Base-by-base conservation (phyloP, 2,888 invertebrate species). In the Idaea straminata region DNA sequence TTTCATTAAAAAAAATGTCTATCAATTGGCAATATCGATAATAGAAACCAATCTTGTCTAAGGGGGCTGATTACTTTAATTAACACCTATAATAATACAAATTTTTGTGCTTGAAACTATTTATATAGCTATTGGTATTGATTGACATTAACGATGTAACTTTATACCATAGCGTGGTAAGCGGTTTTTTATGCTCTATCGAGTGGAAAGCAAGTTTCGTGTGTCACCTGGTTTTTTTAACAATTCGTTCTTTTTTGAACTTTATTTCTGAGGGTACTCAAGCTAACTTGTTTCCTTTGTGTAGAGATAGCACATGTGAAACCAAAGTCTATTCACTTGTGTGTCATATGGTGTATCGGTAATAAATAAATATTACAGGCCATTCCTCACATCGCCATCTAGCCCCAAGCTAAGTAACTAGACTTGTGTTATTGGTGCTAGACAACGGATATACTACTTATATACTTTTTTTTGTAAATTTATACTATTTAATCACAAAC, bases 111-210 rank as follows among this genome's bases (percentile, higher is more conserved):
- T 36, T 47, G n/a, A 47, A 47, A 36, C 35, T 59, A 71, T 73
- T 75, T 68, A 74, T 73, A 71, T 67, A 72, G 66, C 62, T 74
- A 71, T 69, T 77, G 71, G 78, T 74, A 76, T 75, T 69, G 67
- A 76, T 75, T 69, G 67, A 72, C 67, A 77, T 77, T 77, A 75
- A 57, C 73, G 76, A 74, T 72, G 89, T 85, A 90, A 91, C 83
- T 70, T 72, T 81, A 91, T 81, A 87, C 82, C 75, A 74, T 86
- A 69, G 85, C 84, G 84, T 86, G 88, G 79, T 83, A 83, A 85
- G 82, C 83, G 80, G 82, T 84, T 90, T 90, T 91, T 90, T 88
- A 86, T 85, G 91, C 91, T 91, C 81, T 78, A 85, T 83, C 83
- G 80, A 90, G 87, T 87, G 78, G 87, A 89, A 89, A 85, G 81